Evolutionary conservation across 2,888 invertebrate genomes (phyloP), one percentile per base, ranked within the genome.

Genomic region (Geotrupes spiniger): DNA sequence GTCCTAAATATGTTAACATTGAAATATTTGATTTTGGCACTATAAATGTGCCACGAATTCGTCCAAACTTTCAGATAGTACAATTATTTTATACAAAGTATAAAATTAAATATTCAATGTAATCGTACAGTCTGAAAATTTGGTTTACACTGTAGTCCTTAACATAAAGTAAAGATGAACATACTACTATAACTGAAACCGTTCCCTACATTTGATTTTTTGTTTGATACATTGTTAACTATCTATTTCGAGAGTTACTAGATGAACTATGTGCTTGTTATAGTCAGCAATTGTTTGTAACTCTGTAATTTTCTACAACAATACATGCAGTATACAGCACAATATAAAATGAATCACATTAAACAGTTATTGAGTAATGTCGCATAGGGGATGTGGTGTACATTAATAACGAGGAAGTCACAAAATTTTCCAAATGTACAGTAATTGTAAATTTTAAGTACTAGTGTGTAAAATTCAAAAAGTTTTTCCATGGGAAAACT

Each of bases 271-370:
- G 44, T 49, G 43, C 44, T 21, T 21, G 39, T 43, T 49, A 49
- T 41, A 28, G n/a, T 11, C 33, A 43, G 51, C 52, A 50, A 44
- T 42, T 37, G 40, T 37, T 44, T 28, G 29, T 43, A 46, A 47
- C 36, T 40, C 41, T 60, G 58, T 58, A 62, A 64, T 59, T 59
- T 62, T 60, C 66, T 64, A 65, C 68, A 65, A 68, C 66, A 55
- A 62, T 61, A 65, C 67, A 69, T 63, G 66, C 66, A 67, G 64
- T 65, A 65, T 67, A 70, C 66, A 69, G 66, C 64, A 70, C 69
- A 66, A 65, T 66, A 68, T 63, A 66, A 69, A 68, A 63, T 63
- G 61, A 69, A 68, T 64, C 65, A 66, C 68, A 69, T 68, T 68
- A 63, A 69, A 70, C 68, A 70, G 66, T 59, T 63, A 65, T 65